Base-by-base conservation (phyloP, 2,797 vertebrate genomes). In the Peromyscus eremicus region DNA sequence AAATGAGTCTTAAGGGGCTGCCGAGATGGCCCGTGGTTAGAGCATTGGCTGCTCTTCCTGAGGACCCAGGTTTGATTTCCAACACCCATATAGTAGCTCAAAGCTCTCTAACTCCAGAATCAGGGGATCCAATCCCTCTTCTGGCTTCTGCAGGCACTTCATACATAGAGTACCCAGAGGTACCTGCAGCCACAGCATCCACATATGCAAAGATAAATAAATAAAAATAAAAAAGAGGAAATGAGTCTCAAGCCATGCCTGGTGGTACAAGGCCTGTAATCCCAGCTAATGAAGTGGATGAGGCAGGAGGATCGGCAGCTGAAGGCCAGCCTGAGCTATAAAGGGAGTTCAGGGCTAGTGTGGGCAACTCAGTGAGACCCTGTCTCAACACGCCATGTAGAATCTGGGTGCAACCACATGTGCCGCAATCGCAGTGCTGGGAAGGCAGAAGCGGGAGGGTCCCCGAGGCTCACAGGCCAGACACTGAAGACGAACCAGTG, bases 1-100 rank as follows among this genome's bases (percentile, higher is more conserved):
- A 94, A 96, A 93, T 68, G 83, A 86, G 8, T 70, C 62, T 49
- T 85, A 52, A 25, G 34, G 14, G 32, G 64, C 8, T 85, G 83
- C 46, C 52, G 83, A 52, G 64, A 49, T 49, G 9, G 4, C 10
- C 16, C 66, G 29, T 66, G 82, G 60, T 62, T 46, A 66, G 29
- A 84, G 29, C 40, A 12, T 7, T 32, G 29, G 5, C 17, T 29
- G 60, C 17, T 66, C 40, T 66, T 12, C 32, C 32, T 14, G 32
- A 49, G 19, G 64, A n/a, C 43, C 83, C 43, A 49, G 83, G 3
- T n/a, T 49, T 68, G 64, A 68, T 52, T 13, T 23, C 62, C 23
- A 68, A 19, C 32, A 68, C 32, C 32, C 32, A 68, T 12, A 68
- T 13, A 68, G 64, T 68, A 49, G 64, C 62, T 84, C 11, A 66